Base-by-base conservation (phyloP, 2,888 invertebrate species). In the Drosophila formosana region DNA sequence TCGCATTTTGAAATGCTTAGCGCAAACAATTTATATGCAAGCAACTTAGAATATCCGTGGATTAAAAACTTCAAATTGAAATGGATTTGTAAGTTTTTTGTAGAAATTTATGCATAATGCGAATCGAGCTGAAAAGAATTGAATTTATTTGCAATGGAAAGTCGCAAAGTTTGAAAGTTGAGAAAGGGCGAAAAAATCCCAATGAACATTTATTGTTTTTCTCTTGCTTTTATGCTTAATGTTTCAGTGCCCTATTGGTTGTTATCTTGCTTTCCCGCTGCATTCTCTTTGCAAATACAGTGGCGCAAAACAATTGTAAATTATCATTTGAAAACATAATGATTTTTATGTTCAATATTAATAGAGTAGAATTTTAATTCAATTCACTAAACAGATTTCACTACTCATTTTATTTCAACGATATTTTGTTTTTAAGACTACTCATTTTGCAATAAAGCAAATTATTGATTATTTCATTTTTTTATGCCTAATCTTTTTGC, bases 181-280 rank as follows among this genome's bases (percentile, higher is more conserved):
- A 50, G 25, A 9, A 4, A 39, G 3, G 23, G 3, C 37, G 6
- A 18, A 50, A 18, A 26, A 39, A 52, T 45, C n/a, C 4, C 26
- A 39, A 56, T 39, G 41, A 45, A 18, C 30, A 11, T 53, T 50
- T 50, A 50, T 71, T 62, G 49, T 51, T 43, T 41, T 51, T 7
- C 18, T 18, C 18, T 18, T 18, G 18, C 18, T 18, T 18, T 18
- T 18, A 18, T 18, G 39, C 26, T 43, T 55, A 28, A 56, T 68
- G 53, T 47, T 60, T 56, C 49, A 49, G 47, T 39, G 39, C 13
- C 55, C 47, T 57, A 63, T 67, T 60, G 58, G 49, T 26, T 30
- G 52, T 46, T 68, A 58, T 52, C 41, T 7, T 13, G 25, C 46
- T 37, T 6, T 6, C 18, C 18, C 18, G 1, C 18, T 11, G 23